Base-by-base conservation (phyloP, 2,113 vertebrate genomes). In the Thryonomys swinderianus region DNA sequence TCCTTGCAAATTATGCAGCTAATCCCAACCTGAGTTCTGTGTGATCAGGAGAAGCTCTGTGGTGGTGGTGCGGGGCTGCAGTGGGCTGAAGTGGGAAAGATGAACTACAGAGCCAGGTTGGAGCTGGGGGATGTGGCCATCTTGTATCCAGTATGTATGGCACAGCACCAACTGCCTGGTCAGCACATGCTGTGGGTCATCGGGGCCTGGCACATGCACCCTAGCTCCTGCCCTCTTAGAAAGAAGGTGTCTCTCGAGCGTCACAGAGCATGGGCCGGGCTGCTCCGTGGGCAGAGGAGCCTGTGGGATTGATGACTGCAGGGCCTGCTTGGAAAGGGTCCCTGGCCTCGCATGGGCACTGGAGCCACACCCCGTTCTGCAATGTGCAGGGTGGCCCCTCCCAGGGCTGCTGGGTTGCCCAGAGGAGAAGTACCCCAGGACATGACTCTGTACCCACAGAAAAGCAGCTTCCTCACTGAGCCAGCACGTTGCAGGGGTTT, bases 111-210 rank as follows among this genome's bases (percentile, higher is more conserved):
- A 42, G 23, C 73, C 9, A 20, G 59, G 17, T 21, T 57, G 53
- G 20, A 27, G 25, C 18, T 37, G 0, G 0, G 45, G 34, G 53
- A 66, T 0, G 0, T 12, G 30, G 14, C 21, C 0, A 0, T 64
- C 55, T 37, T 51, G 55, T 3, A 30, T 34, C 59, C 11, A 61
- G 76, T 27, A 37, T 27, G 76, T 27, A 37, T 27, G 27, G 51
- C 0, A 21, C 37, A 69, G 42, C 42, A 34, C 14, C 1, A 8
- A 0, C 1, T 42, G 10, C 30, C 37, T 10, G 34, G 79, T 83
- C 16, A 74, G 94, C 55, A 66, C 3, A 0, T 55, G 42, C 30
- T 80, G 16, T 57, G 53, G 85, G 13, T 34, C 53, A 73, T 71
- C 30, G 1, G 30, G 5, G 76, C 27, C 3, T 2, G 51, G 83